Base-by-base conservation (phyloP, 2,888 invertebrate genomes). In the Cosmorhoe ocellata region DNA sequence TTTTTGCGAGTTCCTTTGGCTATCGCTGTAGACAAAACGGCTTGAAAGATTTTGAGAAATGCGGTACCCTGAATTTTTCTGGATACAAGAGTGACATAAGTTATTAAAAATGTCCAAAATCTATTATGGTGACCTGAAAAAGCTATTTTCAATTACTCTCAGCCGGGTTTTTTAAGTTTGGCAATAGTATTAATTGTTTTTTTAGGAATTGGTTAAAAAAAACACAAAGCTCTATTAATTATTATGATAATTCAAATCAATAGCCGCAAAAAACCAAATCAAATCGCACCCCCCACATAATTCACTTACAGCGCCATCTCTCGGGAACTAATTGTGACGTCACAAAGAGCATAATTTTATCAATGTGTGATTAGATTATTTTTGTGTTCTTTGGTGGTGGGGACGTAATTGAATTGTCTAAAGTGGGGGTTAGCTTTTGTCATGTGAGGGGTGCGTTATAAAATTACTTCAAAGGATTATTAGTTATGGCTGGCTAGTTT, bases 281-380 rank as follows among this genome's bases (percentile, higher is more conserved):
- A 30, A 50, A 60, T 56, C 54, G 34, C 30, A 38, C 45, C 50
- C 39, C 48, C 31, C 45, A 22, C 37, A 59, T 74, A 69, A 78
- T 72, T 67, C 55, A 62, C 45, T 76, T 72, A 73, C 53, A 62
- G 55, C 64, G 64, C 54, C 62, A 70, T 68, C 71, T 66, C 61
- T 64, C 36, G 56, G 61, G 66, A 59, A 73, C 74, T 74, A 77
- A 77, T 74, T 76, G 64, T 77, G 76, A 79, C 78, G 74, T 83
- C 81, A 80, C 76, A 83, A 74, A 80, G 75, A 67, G 67, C 63
- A 51, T 71, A 82, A 82, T 81, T 69, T 64, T 76, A 81, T 86
- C 72, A 79, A 64, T 63, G 73, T 66, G 67, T 84, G 78, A 85
- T 84, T 73, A 67, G 81, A 80, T 88, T 82, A 85, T 75, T 69